Evolutionary conservation across 92 coral and sea anemone species (phyloP).

Genomic region (Paramuricea clavata): DNA sequence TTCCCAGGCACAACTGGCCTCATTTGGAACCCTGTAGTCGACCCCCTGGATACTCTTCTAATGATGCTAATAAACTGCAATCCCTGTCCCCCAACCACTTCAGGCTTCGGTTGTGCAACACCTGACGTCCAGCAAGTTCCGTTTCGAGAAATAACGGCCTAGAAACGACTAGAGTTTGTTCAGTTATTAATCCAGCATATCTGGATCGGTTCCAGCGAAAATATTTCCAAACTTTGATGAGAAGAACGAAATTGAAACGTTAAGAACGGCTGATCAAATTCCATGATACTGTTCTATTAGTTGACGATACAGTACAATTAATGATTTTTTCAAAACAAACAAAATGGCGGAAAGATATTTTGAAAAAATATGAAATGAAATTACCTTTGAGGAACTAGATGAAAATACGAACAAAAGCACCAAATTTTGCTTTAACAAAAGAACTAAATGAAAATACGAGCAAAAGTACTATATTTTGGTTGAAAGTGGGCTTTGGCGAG

Average conservation of each 20-base stretch:
- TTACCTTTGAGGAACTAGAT: no score
- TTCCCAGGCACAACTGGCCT: background rate
- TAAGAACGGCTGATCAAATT: slow-evolving; percentile 34
- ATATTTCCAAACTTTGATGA: slow-evolving; percentile 13
- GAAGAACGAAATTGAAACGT: slow-evolving; percentile 22
- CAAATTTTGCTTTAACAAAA: no score
- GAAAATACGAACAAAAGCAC: no score
- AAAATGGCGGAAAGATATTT: no score
- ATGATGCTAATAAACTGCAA: slow-evolving; percentile 48
- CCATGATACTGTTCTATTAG: slow-evolving; percentile 47
- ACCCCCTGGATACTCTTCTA: slow-evolving; percentile 44
- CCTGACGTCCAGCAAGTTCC: background rate
- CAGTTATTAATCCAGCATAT: slow-evolving; percentile 57
- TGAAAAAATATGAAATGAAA: no score
- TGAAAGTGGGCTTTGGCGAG: no score
- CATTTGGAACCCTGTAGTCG: background rate
- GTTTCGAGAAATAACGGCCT: slow-evolving; percentile 36
- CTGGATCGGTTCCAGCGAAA: slow-evolving; percentile 21
- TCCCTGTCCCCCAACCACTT: slow-evolving; percentile 36
- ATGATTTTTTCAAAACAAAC: no score
- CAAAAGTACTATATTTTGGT: no score
- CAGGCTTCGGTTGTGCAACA: slow-evolving; percentile 13
- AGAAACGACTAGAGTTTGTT: slow-evolving; percentile 43
- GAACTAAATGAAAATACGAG: no score
- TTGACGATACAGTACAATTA: no score